Conservation (phyloP, 2,113 vertebrate species). For the Trogon melanurus region DNA sequence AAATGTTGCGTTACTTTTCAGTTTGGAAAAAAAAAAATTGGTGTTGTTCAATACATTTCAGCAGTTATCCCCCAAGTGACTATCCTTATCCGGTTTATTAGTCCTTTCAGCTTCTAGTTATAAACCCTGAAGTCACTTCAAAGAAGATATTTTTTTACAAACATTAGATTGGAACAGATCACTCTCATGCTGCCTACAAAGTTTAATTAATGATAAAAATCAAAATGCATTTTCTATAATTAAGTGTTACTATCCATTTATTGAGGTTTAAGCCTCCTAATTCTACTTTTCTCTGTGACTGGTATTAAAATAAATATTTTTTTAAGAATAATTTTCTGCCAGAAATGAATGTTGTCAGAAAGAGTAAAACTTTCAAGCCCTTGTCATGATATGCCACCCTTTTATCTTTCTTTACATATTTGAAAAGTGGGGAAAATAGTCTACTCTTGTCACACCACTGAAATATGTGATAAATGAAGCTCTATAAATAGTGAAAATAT, state of each 20-base stretch:
- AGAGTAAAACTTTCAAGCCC: not conserved
- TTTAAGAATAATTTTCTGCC: not conserved
- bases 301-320: not conserved
- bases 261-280: not conserved
- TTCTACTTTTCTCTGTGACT: not conserved
- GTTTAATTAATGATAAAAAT: not conserved
- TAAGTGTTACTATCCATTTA: not conserved
- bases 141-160: not conserved
- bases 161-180: not conserved
- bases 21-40: not conserved
- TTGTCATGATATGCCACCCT: not conserved
- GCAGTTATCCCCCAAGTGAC: not conserved
- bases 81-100: not conserved
- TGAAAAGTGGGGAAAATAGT: constrained; percentile 39
- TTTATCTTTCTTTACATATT: constrained; percentile 26
- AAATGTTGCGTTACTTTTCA: not conserved
- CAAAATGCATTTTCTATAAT: not conserved
- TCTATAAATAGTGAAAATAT: constrained; percentile 77
- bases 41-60: not conserved
- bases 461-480: constrained; percentile 78
- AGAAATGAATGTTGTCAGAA: not conserved
- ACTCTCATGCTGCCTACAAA: not conserved
- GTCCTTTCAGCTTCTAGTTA: not conserved
- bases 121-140: not conserved
- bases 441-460: constrained; percentile 73